Percentiles rank a stretch among this genome's conserved stretches.
These are phyloP conservation scores for Neotoma lepida DNA, from an alignment of 2,113 vertebrate genomes.

Conservation along the genomic window DNA sequence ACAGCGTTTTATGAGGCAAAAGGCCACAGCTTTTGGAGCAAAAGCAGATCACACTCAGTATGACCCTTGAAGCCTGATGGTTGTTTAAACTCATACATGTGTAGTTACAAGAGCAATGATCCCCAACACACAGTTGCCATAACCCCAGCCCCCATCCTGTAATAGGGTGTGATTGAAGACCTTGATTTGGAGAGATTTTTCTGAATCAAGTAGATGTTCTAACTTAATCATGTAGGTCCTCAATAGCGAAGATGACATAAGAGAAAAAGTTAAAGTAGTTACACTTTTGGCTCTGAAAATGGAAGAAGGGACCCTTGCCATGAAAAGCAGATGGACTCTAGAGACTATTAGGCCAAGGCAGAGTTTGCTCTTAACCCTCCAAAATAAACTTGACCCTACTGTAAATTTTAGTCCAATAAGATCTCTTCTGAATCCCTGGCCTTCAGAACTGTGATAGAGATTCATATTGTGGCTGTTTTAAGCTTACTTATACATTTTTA, in stretches of 20 bases:
- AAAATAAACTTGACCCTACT: neutral
- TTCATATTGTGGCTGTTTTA: neutral
- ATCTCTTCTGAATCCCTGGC: neutral
- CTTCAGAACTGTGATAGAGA: neutral
- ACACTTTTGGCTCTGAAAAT: neutral
- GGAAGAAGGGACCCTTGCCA: too few species aligned
- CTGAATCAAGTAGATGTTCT: neutral
- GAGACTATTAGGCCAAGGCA: neutral
- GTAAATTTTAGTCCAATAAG: neutral
- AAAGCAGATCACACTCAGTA: too few species aligned
- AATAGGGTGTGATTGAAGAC: neutral
- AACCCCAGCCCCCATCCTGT: neutral
- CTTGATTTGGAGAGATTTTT: neutral
- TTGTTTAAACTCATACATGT: neutral
- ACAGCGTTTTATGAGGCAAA: neutral
- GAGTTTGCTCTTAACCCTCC: neutral
- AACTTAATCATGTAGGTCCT: neutral
- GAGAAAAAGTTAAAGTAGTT: neutral
- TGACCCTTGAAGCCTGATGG: too few species aligned
- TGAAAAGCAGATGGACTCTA: neutral
- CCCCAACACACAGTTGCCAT: neutral
- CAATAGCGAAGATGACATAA: neutral
- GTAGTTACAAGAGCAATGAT: neutral
- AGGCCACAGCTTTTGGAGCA: neutral
- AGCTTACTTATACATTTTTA: too few species aligned